These are phyloP conservation scores for Villa cingulata DNA, from an alignment of 2,888 invertebrate genomes.

Conservation along the genomic window DNA sequence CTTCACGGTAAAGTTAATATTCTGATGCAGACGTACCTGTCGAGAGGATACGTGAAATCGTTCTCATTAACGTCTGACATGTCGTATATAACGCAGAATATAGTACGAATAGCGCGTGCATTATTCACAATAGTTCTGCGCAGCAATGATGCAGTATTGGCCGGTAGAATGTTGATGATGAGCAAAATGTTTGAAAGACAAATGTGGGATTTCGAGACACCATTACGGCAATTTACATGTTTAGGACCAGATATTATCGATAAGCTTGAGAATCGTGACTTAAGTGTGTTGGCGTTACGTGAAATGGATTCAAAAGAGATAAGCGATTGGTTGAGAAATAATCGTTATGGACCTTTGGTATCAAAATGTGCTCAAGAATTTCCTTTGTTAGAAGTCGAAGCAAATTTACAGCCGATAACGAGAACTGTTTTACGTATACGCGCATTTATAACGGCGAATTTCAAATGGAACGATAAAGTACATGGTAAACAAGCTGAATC, in stretches of 20 bases:
- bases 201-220: conserved; percentile 76
- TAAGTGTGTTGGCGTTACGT: conserved; percentile 61
- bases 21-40: conserved; percentile 78
- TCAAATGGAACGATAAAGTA: conserved; percentile 78
- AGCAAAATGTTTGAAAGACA: conserved; percentile 89
- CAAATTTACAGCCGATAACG: conserved; percentile 88
- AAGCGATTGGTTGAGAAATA: conserved; percentile 64
- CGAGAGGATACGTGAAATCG: conserved; percentile 58
- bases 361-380: conserved; percentile 76
- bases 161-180: conserved; percentile 69
- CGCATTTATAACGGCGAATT: conserved; percentile 60
- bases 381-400: conserved; percentile 70
- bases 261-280: conserved; percentile 64
- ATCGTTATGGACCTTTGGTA: conserved; percentile 58
- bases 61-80: conserved; percentile 34
- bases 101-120: conserved; percentile 77
- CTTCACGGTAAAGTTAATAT: conserved; percentile 92
- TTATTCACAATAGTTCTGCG: conserved; percentile 87
- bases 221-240: conserved; percentile 71
- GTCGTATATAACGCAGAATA: conserved; percentile 53
- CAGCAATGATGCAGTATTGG: conserved; percentile 80
- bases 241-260: conserved; percentile 63
- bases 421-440: conserved; percentile 76
- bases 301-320: conserved; percentile 84
- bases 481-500: conserved; percentile 80